Evolutionary conservation across 2,888 invertebrate genomes (phyloP).

Genomic region (Stenichneumon culpator): DNA sequence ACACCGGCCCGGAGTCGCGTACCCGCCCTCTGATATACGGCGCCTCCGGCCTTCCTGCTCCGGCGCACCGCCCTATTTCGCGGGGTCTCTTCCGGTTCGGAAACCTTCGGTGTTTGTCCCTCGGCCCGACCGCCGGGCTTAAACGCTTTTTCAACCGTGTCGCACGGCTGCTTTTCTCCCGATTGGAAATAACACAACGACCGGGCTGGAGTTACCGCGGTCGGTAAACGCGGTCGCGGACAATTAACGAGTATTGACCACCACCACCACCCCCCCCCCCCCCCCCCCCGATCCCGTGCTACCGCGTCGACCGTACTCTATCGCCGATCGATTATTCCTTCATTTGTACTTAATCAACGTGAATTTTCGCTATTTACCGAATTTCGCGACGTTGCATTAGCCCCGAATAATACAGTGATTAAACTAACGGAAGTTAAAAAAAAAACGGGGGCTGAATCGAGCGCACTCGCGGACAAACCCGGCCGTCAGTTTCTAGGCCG

Average conservation of each 20-base stretch:
- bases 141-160: background rate
- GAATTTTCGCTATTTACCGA: constrained; percentile 51
- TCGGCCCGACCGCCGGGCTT: background rate
- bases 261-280: background rate
- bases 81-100: constrained; percentile 50
- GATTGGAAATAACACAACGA: constrained; percentile 48
- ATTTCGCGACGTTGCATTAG: constrained; percentile 42
- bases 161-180: background rate
- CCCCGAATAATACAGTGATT: constrained; percentile 66
- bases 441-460: background rate
- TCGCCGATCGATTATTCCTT: constrained; percentile 33
- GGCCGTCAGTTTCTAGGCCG: too few relatives aligned
- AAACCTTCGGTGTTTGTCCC: constrained; percentile 30
- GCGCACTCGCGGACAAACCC: too few relatives aligned
- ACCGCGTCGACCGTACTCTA: constrained; percentile 28
- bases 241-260: constrained; percentile 73
- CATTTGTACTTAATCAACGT: constrained; percentile 44
- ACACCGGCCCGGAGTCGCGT: constrained; percentile 67
- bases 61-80: constrained; percentile 36
- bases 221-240: constrained; percentile 44
- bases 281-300: background rate
- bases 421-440: constrained; percentile 42
- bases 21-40: constrained; percentile 57
- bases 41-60: constrained; percentile 45
- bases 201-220: constrained; percentile 4